Conservation (phyloP, 2,888 invertebrate species). For the Diaprepes abbreviatus region DNA sequence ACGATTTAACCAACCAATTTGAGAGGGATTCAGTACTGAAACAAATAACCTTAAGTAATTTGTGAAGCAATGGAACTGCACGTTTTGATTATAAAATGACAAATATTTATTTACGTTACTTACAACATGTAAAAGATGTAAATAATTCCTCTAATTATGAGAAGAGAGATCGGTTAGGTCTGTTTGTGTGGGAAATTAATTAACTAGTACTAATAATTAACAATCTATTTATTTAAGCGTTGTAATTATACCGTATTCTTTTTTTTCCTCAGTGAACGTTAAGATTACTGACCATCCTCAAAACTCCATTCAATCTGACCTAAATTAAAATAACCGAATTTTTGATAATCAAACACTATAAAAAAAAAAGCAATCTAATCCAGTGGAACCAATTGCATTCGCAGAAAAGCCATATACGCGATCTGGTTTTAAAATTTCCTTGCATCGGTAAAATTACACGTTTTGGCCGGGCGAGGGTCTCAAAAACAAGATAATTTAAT, state of each 20-base stretch:
- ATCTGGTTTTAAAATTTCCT: constrained; percentile 39
- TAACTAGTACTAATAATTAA: too few relatives aligned
- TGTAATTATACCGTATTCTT: too few relatives aligned
- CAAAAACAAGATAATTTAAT: constrained; percentile 57
- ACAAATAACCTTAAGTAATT: constrained; percentile 43
- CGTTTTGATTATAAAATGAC: constrained; percentile 39
- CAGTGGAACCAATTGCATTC: constrained; percentile 45
- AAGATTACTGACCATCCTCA: neutral
- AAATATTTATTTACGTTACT: constrained; percentile 26
- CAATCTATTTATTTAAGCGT: too few relatives aligned
- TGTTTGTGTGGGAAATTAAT: too few relatives aligned
- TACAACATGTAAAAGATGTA: neutral
- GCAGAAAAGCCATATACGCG: constrained; percentile 37
- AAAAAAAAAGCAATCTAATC: constrained; percentile 31
- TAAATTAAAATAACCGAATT: neutral
- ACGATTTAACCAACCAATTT: constrained; percentile 45
- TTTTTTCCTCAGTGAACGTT: too few relatives aligned
- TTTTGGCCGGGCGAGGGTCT: constrained; percentile 31
- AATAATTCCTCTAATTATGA: neutral
- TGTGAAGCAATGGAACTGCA: constrained; percentile 29
- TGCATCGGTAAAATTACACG: constrained; percentile 45
- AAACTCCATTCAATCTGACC: neutral
- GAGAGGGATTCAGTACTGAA: constrained; percentile 34
- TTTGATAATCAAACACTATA: constrained; percentile 2
- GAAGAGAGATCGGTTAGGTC: too few relatives aligned